Evolutionary conservation across 2,797 vertebrate species (phyloP).

Genomic region (Sebastiscus albofasciatus): DNA sequence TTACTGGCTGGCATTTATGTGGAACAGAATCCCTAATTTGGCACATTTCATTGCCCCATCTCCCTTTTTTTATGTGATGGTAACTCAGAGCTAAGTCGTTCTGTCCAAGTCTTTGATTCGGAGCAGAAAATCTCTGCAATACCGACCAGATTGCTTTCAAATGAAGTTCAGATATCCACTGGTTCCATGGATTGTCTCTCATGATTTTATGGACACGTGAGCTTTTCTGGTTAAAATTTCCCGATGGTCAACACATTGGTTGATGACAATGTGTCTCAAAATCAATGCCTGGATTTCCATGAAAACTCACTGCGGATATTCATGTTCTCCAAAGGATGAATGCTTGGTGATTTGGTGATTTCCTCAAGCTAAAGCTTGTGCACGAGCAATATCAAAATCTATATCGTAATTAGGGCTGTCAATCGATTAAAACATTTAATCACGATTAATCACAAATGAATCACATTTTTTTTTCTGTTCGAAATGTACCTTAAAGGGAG

Average conservation of each 20-base stretch:
- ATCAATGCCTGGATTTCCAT: neutral
- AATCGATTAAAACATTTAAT: too few relatives aligned
- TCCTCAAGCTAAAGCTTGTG: neutral
- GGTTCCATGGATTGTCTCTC: neutral
- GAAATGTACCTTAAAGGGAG: too few relatives aligned
- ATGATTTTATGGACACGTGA: neutral
- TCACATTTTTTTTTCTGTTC: too few relatives aligned
- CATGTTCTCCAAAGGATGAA: constrained; percentile 9
- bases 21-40: constrained; percentile 28
- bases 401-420: too few relatives aligned
- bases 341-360: neutral
- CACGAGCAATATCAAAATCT: neutral
- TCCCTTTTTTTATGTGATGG: neutral
- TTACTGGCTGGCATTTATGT: constrained; percentile 37
- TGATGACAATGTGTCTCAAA: neutral
- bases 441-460: too few relatives aligned
- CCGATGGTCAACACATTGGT: neutral
- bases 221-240: neutral
- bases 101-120: neutral
- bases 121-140: neutral
- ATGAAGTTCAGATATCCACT: neutral
- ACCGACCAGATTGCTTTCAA: neutral
- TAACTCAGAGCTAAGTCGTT: neutral
- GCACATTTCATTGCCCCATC: neutral
- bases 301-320: constrained; percentile 7